Evolutionary conservation across 2,888 invertebrate genomes (phyloP).

Genomic region (Dioctria rufipes): DNA sequence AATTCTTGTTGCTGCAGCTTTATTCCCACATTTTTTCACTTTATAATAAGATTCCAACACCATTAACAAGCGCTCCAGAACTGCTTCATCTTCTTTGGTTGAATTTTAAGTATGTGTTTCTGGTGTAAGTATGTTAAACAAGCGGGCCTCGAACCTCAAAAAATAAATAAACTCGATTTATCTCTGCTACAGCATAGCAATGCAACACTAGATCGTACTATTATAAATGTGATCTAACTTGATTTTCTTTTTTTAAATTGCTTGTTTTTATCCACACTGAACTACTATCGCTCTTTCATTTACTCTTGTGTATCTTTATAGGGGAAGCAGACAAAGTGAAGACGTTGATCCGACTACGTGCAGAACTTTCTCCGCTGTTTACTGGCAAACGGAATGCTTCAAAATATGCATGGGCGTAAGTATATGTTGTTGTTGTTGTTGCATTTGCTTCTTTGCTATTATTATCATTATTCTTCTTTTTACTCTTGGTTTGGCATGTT

Average conservation of each 20-base stretch:
- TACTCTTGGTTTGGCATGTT: background rate
- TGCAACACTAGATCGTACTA: constrained; percentile 23
- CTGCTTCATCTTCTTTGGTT: constrained; percentile 19
- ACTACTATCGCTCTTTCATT: constrained; percentile 32
- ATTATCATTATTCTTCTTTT: constrained; percentile 20
- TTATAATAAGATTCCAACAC: constrained; percentile 10
- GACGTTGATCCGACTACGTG: constrained; percentile 71
- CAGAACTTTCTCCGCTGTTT: constrained; percentile 71
- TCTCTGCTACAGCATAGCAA: background rate
- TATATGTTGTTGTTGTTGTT: constrained; percentile 60
- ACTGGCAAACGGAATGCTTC: constrained; percentile 72
- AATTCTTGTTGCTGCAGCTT: constrained; percentile 19
- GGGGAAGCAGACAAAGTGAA: constrained; percentile 73
- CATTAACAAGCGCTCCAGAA: constrained; percentile 5
- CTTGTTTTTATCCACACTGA: constrained; percentile 28
- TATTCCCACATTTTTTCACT: constrained; percentile 37
- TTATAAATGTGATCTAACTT: constrained; percentile 41
- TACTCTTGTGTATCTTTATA: constrained; percentile 60
- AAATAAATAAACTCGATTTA: constrained; percentile 1
- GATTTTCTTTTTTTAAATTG: constrained; percentile 43
- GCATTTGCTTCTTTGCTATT: constrained; percentile 41
- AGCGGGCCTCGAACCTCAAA: background rate
- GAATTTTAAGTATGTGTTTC: no score
- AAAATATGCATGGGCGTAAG: constrained; percentile 73
- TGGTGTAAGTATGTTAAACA: background rate